Evolutionary conservation across 2,113 vertebrate species (phyloP).

Genomic region (Brachyhypopomus occidentalis): DNA sequence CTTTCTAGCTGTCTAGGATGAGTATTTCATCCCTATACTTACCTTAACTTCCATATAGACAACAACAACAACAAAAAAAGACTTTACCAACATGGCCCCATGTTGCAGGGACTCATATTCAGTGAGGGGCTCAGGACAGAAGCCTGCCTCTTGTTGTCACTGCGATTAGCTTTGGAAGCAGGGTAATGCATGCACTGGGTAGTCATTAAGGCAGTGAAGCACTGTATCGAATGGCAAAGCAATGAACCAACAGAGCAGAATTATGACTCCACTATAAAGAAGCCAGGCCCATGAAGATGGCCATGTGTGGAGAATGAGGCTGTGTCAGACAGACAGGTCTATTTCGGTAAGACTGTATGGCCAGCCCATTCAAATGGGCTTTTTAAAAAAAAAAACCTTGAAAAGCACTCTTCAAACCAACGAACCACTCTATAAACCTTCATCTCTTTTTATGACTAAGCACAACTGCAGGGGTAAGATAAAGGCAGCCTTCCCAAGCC

Average conservation of each 20-base stretch:
- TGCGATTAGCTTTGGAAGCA: neutral
- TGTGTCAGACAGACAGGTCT: slow-evolving; percentile 25
- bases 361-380: neutral
- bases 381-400: slow-evolving; percentile 27
- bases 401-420: neutral
- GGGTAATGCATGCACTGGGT: slow-evolving; percentile 24
- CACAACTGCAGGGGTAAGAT: neutral
- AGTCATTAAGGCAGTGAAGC: slow-evolving; percentile 21
- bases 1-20: neutral
- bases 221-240: slow-evolving; percentile 36
- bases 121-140: slow-evolving; percentile 2
- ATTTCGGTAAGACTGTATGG: neutral
- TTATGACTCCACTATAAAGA: slow-evolving; percentile 39
- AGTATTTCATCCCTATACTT: neutral
- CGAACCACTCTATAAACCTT: neutral
- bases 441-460: neutral
- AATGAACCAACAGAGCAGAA: slow-evolving; percentile 45
- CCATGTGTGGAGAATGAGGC: slow-evolving; percentile 9
- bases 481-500: neutral
- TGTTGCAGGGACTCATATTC: neutral
- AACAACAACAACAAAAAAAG: neutral
- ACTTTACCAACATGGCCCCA: neutral
- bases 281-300: neutral
- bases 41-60: neutral
- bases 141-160: slow-evolving; percentile 31